These are phyloP conservation scores for Oreochromis spilurus DNA, from an alignment of 2,113 vertebrate genomes.

Conservation along the genomic window DNA sequence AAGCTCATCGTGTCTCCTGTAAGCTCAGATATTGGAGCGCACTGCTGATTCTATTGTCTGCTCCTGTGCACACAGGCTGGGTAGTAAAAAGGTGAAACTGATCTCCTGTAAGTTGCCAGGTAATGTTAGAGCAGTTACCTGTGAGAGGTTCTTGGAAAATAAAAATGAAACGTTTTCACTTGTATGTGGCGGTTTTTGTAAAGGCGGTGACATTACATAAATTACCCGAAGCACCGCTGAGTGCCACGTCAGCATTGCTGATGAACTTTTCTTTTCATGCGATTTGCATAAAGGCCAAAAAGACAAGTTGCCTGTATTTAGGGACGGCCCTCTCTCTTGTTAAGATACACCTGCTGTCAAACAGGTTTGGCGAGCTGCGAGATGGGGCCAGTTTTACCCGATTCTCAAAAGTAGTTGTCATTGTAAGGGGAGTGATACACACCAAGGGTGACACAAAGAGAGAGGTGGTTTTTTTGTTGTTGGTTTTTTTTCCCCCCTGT, in stretches of 20 bases:
- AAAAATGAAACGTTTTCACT: not conserved
- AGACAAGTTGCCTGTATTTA: not conserved
- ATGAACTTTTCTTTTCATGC: constrained; percentile 5
- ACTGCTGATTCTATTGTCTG: constrained; percentile 11
- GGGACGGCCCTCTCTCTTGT: constrained; percentile 24
- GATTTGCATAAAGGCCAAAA: constrained; percentile 14
- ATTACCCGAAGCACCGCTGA: not conserved
- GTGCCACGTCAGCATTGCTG: not conserved
- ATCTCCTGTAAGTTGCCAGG: constrained; percentile 11
- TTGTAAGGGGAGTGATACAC: not conserved
- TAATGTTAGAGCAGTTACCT: not conserved
- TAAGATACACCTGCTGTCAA: constrained; percentile 37
- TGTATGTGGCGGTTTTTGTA: not conserved
- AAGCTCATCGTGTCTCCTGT: constrained; percentile 19
- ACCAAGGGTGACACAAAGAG: not conserved
- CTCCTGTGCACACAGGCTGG: not conserved
- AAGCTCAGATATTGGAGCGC: not conserved
- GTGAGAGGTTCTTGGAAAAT: not conserved
- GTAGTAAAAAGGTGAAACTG: constrained; percentile 34
- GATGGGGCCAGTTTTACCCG: not conserved
- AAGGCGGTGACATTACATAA: not conserved
- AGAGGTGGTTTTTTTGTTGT: not conserved
- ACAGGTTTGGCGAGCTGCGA: constrained; percentile 52
- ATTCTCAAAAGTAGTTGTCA: not conserved
- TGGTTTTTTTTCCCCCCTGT: not conserved